Conservation (phyloP, 2,113 vertebrate species). For the Amblyopsis rosae region DNA sequence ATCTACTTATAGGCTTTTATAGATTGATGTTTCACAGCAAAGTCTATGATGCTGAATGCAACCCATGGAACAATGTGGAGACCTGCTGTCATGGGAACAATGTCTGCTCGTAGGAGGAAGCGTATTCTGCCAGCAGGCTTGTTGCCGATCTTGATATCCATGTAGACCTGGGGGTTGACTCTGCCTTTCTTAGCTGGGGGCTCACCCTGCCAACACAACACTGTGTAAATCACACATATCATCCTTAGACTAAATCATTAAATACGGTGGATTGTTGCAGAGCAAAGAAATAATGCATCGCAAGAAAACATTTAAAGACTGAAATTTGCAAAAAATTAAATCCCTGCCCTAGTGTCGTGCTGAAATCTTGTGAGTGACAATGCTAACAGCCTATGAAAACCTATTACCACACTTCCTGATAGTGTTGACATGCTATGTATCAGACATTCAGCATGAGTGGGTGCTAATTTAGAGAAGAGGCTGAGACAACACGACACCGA, state of each 20-base stretch:
- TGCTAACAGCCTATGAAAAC: too few species aligned
- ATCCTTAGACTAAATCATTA: neutral
- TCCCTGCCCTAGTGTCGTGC: too few species aligned
- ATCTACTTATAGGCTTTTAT: neutral
- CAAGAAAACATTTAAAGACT: neutral
- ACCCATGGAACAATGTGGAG: conserved; percentile 13
- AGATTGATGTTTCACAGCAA: neutral
- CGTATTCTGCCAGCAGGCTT: conserved; percentile 89
- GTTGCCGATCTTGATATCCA: conserved; percentile 98
- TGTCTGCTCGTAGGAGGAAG: conserved; percentile 88
- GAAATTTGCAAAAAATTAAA: too few species aligned
- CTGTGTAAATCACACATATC: neutral
- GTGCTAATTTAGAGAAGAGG: too few species aligned
- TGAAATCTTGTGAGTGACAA: too few species aligned
- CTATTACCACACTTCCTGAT: too few species aligned
- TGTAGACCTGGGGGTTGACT: conserved; percentile 92
- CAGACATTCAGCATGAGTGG: too few species aligned
- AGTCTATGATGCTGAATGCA: neutral
- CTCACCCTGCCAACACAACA: conserved; percentile 77
- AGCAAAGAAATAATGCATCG: neutral
- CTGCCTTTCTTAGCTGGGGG: conserved; percentile 88
- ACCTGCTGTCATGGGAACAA: conserved; percentile 97
- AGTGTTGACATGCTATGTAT: too few species aligned
- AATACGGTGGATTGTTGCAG: neutral
- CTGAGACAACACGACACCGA: neutral